These are phyloP conservation scores for Pterophyllum scalare DNA, from an alignment of 2,113 vertebrate species.

Conservation along the genomic window DNA sequence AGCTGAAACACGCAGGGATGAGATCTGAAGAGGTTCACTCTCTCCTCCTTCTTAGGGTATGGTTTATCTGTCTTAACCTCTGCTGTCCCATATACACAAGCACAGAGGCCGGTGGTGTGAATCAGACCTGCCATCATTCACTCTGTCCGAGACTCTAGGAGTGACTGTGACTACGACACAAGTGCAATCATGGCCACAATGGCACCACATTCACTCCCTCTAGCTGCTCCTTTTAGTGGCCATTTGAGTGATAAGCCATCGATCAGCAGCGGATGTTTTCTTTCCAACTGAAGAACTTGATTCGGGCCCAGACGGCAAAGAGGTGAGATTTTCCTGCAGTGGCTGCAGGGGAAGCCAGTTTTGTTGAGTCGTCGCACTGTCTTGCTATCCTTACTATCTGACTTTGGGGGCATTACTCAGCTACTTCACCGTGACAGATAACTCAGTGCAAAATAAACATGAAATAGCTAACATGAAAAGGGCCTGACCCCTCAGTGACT, in stretches of 20 bases:
- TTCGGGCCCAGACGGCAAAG: neutral
- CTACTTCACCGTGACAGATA: conserved; percentile 49
- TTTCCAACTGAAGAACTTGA: neutral
- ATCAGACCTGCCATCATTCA: conserved; percentile 76
- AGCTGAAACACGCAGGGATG: conserved; percentile 64
- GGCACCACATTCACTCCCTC: conserved; percentile 38
- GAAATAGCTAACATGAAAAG: conserved; percentile 43
- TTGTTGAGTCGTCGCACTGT: neutral
- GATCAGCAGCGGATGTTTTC: conserved; percentile 6
- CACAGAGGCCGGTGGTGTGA: conserved; percentile 64
- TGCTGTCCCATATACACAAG: conserved; percentile 76
- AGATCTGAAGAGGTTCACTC: conserved; percentile 62
- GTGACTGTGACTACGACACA: conserved; percentile 8
- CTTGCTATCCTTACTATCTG: conserved; percentile 11
- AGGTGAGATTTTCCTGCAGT: conserved; percentile 5
- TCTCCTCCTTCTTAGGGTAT: conserved; percentile 42
- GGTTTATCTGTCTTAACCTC: conserved; percentile 79
- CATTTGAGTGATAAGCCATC: conserved; percentile 42
- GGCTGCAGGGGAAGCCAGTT: neutral
- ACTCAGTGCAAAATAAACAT: conserved; percentile 52
- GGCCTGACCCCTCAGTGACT: conserved; percentile 42
- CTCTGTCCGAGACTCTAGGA: conserved; percentile 50
- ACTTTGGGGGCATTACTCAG: conserved; percentile 47
- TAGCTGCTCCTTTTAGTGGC: conserved; percentile 41
- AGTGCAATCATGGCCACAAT: conserved; percentile 61